phyloP scores from a whole-genome alignment of 2,888 invertebrate genomes.

The Coleophora flavipennella region DNA sequence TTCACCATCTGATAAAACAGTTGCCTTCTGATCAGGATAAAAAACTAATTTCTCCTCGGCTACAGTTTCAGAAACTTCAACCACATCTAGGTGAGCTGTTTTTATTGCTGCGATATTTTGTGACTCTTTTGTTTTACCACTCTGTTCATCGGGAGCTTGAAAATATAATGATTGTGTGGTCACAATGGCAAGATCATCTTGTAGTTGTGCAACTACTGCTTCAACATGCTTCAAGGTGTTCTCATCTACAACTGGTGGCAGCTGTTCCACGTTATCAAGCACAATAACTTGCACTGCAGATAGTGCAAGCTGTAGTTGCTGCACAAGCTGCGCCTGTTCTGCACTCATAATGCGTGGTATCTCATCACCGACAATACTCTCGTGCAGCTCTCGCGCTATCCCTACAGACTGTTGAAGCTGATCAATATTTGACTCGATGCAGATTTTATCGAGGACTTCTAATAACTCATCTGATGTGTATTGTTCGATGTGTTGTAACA shows the following conservation, averaged over 20 bases:
- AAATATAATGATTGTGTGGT: too few relatives aligned
- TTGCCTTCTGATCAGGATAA: too few relatives aligned
- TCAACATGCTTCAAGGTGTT: not conserved
- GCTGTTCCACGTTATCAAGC: constrained; percentile 1
- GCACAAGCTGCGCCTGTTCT: constrained; percentile 2
- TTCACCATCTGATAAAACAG: too few relatives aligned
- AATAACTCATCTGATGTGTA: constrained; percentile 8
- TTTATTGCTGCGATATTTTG: too few relatives aligned
- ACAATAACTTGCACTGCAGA: constrained; percentile 1
- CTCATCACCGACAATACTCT: constrained; percentile 1
- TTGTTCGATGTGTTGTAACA: constrained; percentile 10
- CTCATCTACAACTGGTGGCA: not conserved
- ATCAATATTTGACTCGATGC: constrained; percentile 1
- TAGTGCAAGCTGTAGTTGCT: constrained; percentile 2
- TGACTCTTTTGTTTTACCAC: not conserved
- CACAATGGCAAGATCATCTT: constrained; percentile 3
- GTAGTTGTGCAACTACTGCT: constrained; percentile 1
- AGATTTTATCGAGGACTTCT: constrained; percentile 5
- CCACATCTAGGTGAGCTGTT: too few relatives aligned
- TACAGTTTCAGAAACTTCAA: too few relatives aligned
- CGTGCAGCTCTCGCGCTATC: constrained; percentile 9
- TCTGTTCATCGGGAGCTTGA: constrained; percentile 14
- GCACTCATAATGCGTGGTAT: not conserved
- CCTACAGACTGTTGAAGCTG: constrained; percentile 8
- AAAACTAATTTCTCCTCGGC: too few relatives aligned